These are phyloP conservation scores for Trissoscelio sp. DNA, from an alignment of 2,888 invertebrate species.

Conservation along the genomic window DNA sequence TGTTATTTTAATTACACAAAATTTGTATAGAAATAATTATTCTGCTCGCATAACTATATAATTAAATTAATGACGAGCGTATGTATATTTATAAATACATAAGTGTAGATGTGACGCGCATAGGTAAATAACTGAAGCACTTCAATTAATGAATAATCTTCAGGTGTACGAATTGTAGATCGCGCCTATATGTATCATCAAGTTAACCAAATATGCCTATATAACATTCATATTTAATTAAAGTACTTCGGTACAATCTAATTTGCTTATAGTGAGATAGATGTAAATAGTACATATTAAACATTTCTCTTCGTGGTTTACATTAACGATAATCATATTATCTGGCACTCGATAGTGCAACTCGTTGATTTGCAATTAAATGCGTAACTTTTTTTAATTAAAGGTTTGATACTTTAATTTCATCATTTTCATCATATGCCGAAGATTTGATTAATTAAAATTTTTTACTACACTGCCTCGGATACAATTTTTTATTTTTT, in stretches of 20 bases:
- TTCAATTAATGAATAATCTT: slow-evolving; percentile 40
- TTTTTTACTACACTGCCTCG: too few relatives aligned
- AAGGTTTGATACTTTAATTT: too few relatives aligned
- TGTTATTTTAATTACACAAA: slow-evolving; percentile 47
- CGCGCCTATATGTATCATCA: slow-evolving; percentile 3
- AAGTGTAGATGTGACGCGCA: background rate
- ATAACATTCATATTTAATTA: slow-evolving; percentile 42
- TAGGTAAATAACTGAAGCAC: slow-evolving; percentile 9
- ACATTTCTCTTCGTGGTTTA: slow-evolving; percentile 10
- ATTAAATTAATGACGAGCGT: slow-evolving; percentile 41
- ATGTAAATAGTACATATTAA: slow-evolving; percentile 28
- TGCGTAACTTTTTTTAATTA: too few relatives aligned
- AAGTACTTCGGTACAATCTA: slow-evolving; percentile 15
- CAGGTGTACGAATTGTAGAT: slow-evolving; percentile 27
- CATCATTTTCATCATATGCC: too few relatives aligned
- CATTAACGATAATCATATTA: slow-evolving; percentile 29
- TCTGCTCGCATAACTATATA: slow-evolving; percentile 31
- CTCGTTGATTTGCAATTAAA: slow-evolving; percentile 9
- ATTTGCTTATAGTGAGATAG: background rate
- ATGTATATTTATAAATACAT: slow-evolving; percentile 28
- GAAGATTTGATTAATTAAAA: too few relatives aligned
- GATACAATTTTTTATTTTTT: too few relatives aligned
- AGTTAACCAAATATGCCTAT: slow-evolving; percentile 43
- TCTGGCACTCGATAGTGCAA: background rate
- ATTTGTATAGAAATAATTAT: slow-evolving; percentile 48